Percentiles rank a stretch among this genome's conserved stretches.
Conservation (phyloP, 2,888 invertebrate species). For the Pollenia angustigena region DNA sequence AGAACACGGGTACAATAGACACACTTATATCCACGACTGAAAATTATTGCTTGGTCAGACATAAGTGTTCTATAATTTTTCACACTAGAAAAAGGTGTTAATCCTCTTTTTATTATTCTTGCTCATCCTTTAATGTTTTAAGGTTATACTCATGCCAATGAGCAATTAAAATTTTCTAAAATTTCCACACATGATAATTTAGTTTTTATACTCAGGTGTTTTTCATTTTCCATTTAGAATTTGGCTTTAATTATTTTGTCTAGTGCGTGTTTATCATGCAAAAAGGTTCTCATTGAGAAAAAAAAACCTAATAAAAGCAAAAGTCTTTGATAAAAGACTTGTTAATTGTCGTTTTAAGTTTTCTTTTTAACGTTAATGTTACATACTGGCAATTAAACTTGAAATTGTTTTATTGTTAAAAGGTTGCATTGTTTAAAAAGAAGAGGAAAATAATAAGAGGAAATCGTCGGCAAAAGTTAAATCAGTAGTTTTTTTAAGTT, state of each 20-base stretch:
- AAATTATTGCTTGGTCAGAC: too few species aligned
- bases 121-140: too few species aligned
- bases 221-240: constrained; percentile 10
- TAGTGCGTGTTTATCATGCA: constrained; percentile 19
- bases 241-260: constrained; percentile 27
- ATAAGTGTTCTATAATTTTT: too few species aligned
- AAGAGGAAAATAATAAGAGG: not conserved
- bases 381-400: constrained; percentile 44
- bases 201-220: not conserved
- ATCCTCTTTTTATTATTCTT: too few species aligned
- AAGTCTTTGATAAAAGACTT: constrained; percentile 59
- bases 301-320: not conserved
- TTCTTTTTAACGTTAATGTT: constrained; percentile 9
- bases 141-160: too few species aligned
- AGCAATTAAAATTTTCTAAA: not conserved
- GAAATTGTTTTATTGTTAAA: constrained; percentile 28
- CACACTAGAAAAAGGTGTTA: too few species aligned
- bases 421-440: constrained; percentile 33
- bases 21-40: too few species aligned
- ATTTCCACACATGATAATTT: not conserved
- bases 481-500: constrained; percentile 10
- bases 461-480: constrained; percentile 31
- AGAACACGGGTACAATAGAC: too few species aligned
- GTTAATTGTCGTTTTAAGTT: constrained; percentile 38
- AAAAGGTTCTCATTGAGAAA: constrained; percentile 8